Evolutionary conservation across 2,888 invertebrate genomes (phyloP).

Genomic region (Ferdinandea cuprea): DNA sequence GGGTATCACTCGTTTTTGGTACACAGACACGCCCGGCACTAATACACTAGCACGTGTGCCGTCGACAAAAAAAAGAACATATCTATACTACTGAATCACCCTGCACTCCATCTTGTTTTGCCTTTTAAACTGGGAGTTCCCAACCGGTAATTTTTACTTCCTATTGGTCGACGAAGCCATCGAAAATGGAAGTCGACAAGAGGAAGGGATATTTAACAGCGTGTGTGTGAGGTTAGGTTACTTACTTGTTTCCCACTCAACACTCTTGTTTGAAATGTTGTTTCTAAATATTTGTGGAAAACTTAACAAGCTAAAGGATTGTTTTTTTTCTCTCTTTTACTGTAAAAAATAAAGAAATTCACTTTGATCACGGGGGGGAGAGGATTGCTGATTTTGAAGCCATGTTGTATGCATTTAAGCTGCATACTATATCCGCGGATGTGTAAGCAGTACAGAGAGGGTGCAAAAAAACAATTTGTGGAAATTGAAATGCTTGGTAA

Average conservation of each 20-base stretch:
- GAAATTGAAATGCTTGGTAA: slow-evolving; percentile 37
- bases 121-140: slow-evolving; percentile 33
- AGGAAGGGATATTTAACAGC: neutral
- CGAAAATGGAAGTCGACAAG: slow-evolving; percentile 55
- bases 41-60: slow-evolving; percentile 18
- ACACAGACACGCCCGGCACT: slow-evolving; percentile 47
- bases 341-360: slow-evolving; percentile 42
- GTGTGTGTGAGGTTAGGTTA: slow-evolving; percentile 8
- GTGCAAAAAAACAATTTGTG: neutral
- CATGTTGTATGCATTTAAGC: slow-evolving; percentile 28
- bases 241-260: slow-evolving; percentile 12
- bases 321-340: slow-evolving; percentile 11
- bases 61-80: slow-evolving; percentile 66
- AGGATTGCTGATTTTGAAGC: slow-evolving; percentile 12
- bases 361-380: slow-evolving; percentile 27
- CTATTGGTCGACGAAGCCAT: slow-evolving; percentile 42
- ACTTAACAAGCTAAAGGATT: slow-evolving; percentile 42
- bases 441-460: neutral
- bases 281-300: slow-evolving; percentile 72
- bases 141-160: slow-evolving; percentile 15
- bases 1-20: neutral
- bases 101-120: slow-evolving; percentile 59
- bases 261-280: slow-evolving; percentile 56
- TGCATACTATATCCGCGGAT: too few species aligned
- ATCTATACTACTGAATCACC: slow-evolving; percentile 47